Base-by-base conservation (phyloP, 2,888 invertebrate species). In the Crepidodera aurea region DNA sequence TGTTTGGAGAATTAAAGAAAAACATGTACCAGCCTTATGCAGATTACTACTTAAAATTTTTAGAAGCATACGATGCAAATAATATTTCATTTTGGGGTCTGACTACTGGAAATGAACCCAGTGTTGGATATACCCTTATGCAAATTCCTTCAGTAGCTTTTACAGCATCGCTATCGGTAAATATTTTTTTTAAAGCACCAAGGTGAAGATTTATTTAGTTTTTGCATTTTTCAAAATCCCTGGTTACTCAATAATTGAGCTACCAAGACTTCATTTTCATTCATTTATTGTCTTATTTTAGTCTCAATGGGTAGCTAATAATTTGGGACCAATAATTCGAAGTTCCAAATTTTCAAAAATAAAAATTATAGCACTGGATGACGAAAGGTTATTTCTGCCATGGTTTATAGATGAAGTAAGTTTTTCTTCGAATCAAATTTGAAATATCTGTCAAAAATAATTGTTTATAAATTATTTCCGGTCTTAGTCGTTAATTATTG, bases 41-140 rank as follows among this genome's bases (percentile, higher is more conserved):
- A 0, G 83, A 92, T 68, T 96, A 95, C 75, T 88, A 91, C 76
- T 74, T 92, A 3, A 90, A 87, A 77, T 94, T 93, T 82, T 78
- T 96, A 42, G 87, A 92, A 67, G 87, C 86, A 60, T 95, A 95
- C 80, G 83, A 85, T 61, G 83, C 85, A 37, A 80, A 87, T 10
- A 87, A 87, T 15, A 79, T 87, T 42, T 80, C 84, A 1, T 86
- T 91, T 66, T 96, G 95, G 95, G 92, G 88, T 0, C 81, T 95
- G 25, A 68, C 22, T 1, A 66, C 13, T 54, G 65, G 18, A 19
- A 40, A 51, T 8, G 51, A 71, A n/a, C 69, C 57, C 6, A 57
- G 90, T 93, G 0, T 27, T 19, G 51, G 55, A 5, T 44, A 66
- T 68, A 70, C 62, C 18, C 8, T 22, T 1, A 6, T 54, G 3